Evolutionary conservation across 2,888 invertebrate species (phyloP).

Genomic region (Bedellia somnulentella): DNA sequence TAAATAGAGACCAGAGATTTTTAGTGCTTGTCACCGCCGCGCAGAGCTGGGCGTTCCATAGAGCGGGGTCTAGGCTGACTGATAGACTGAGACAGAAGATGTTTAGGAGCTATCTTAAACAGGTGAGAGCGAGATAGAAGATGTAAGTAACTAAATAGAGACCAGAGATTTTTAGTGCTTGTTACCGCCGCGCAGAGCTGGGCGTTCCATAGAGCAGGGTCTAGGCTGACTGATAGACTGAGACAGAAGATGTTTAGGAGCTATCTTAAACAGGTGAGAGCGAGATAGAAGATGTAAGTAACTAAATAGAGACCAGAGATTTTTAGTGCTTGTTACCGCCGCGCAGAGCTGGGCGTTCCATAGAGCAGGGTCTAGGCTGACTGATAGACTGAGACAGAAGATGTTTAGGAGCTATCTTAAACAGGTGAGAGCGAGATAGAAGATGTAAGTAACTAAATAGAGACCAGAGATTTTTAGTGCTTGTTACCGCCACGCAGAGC

Average conservation of each 20-base stretch:
- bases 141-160: too few relatives aligned
- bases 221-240: slow-evolving; percentile 68
- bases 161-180: neutral
- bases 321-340: slow-evolving; percentile 51
- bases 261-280: slow-evolving; percentile 58
- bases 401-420: slow-evolving; percentile 54
- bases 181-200: slow-evolving; percentile 70
- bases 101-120: slow-evolving; percentile 57
- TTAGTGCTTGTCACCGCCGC: slow-evolving; percentile 61
- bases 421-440: too few relatives aligned
- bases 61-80: slow-evolving; percentile 75
- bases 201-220: slow-evolving; percentile 74
- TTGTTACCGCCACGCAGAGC: slow-evolving; percentile 67
- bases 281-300: too few relatives aligned
- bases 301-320: neutral
- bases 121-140: too few relatives aligned
- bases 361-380: slow-evolving; percentile 72
- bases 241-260: slow-evolving; percentile 41
- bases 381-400: slow-evolving; percentile 58
- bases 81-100: slow-evolving; percentile 53
- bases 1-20: neutral
- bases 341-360: slow-evolving; percentile 73
- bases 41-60: slow-evolving; percentile 71
- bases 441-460: too few relatives aligned
- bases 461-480: neutral